Base-by-base conservation (phyloP, 2,888 invertebrate species). In the Phytoseiulus persimilis region DNA sequence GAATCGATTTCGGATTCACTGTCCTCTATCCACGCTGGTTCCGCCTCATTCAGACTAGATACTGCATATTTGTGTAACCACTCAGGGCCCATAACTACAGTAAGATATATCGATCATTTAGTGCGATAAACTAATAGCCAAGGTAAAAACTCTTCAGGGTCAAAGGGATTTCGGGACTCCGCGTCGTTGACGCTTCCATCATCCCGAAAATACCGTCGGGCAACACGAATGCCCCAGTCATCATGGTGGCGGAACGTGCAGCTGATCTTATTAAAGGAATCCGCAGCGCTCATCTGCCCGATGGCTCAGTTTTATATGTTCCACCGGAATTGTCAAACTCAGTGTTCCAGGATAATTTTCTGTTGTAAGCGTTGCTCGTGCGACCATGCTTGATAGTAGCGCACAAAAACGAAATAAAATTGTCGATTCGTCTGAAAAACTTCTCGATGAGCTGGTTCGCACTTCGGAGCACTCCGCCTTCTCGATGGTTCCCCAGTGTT, bases 171-270 rank as follows among this genome's bases (percentile, higher is more conserved):
- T 93, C 95, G 90, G 95, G 96, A n/a, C 93, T 97, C 46, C 94
- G 97, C 91, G 96, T 97, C 32, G 95, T 96, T 91, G 97, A 97
- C 92, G 96, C 96, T 45, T 96, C 96, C 91, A 95, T 97, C 91
- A 96, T 97, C 96, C 97, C 96, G 0, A 95, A 95, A 0, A 96
- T 96, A 91, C 95, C 95, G 46, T 96, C 96, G 92, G 97, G 97
- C 14, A 97, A 97, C 92, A 97, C 96, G 0, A 96, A 97, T 92
- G 97, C 97, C 0, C 96, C 97, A 0, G 95, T 95, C 28, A 96
- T 97, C 90, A 97, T 97, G 97, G 96, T 97, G 83, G 97, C 95
- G 0, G 97, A 97, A 92, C 96, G 96, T 92, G 96, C 96, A 5
- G 94, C 96, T 0, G 97, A 97, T 92, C 94, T 97, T 94, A 95